phyloP scores from a whole-genome alignment of 2,888 invertebrate genomes.

The Oscheius onirici region DNA sequence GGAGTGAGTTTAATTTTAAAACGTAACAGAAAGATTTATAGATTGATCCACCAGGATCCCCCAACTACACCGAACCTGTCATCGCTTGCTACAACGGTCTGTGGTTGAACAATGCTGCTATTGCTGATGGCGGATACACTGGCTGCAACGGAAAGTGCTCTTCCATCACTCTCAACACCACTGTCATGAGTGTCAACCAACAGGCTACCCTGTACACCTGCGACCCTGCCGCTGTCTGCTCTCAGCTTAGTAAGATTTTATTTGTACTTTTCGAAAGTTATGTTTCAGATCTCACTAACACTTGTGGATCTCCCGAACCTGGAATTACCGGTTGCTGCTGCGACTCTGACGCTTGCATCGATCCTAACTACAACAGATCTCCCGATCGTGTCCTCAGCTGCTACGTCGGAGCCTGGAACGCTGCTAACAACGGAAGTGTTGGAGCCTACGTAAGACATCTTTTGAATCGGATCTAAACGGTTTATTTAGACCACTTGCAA shows the following conservation, averaged over 20 bases:
- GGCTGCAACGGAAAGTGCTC: slow-evolving; percentile 51
- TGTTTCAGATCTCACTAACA: slow-evolving; percentile 47
- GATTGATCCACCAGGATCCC: slow-evolving; percentile 35
- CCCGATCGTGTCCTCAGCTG: slow-evolving; percentile 35
- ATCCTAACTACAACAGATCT: slow-evolving; percentile 41
- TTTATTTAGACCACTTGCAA: slow-evolving; percentile 38
- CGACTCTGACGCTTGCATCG: slow-evolving; percentile 50
- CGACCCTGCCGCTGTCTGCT: slow-evolving; percentile 33
- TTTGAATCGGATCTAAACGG: background rate
- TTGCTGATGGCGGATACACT: slow-evolving; percentile 32
- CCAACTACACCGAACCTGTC: slow-evolving; percentile 39
- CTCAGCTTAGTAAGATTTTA: slow-evolving; percentile 10
- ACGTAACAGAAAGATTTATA: background rate
- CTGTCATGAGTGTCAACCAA: slow-evolving; percentile 42
- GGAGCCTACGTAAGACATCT: background rate
- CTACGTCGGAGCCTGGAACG: slow-evolving; percentile 46
- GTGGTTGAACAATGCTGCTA: slow-evolving; percentile 40
- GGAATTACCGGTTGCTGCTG: slow-evolving; percentile 49
- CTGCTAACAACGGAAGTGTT: slow-evolving; percentile 44
- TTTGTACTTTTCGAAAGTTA: slow-evolving; percentile 28
- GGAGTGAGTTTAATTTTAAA: slow-evolving; percentile 9
- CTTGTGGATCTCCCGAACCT: slow-evolving; percentile 41
- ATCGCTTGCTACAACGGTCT: slow-evolving; percentile 53
- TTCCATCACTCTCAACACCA: slow-evolving; percentile 40
- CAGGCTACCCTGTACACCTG: slow-evolving; percentile 48